Percentiles rank a stretch among this genome's conserved stretches.
Conservation (phyloP, 2,113 vertebrate species). For the Vombatus ursinus region DNA sequence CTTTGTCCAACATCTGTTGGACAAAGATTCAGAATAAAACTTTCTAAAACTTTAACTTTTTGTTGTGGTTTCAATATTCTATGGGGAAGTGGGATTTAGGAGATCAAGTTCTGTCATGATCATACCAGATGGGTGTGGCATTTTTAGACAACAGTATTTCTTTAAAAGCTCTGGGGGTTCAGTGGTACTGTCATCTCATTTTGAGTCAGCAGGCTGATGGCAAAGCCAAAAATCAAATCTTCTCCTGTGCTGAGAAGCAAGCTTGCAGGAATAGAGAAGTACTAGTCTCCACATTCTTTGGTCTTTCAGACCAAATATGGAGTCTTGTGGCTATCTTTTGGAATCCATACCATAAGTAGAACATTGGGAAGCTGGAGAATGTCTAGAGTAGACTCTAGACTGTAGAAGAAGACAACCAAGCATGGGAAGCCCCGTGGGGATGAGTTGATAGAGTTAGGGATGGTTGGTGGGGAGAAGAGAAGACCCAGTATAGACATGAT, state of each 20-base stretch:
- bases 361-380: background rate
- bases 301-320: too few species aligned
- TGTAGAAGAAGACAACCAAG: background rate
- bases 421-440: too few species aligned
- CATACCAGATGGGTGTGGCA: background rate
- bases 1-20: background rate
- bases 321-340: background rate
- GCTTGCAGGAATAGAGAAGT: background rate
- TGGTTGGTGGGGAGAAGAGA: background rate
- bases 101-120: background rate
- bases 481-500: background rate
- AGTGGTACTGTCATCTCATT: background rate
- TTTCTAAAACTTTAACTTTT: background rate
- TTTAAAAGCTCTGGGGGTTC: background rate
- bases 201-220: background rate
- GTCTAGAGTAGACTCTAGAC: too few species aligned
- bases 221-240: background rate
- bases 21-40: conserved; percentile 69
- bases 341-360: background rate
- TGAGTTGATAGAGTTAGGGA: background rate
- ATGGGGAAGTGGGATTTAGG: background rate
- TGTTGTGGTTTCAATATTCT: conserved; percentile 47
- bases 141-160: background rate
- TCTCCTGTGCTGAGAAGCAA: background rate
- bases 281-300: background rate